Base-by-base conservation (phyloP, 1,140 invertebrate species). In the Caligus rogercresseyi region DNA sequence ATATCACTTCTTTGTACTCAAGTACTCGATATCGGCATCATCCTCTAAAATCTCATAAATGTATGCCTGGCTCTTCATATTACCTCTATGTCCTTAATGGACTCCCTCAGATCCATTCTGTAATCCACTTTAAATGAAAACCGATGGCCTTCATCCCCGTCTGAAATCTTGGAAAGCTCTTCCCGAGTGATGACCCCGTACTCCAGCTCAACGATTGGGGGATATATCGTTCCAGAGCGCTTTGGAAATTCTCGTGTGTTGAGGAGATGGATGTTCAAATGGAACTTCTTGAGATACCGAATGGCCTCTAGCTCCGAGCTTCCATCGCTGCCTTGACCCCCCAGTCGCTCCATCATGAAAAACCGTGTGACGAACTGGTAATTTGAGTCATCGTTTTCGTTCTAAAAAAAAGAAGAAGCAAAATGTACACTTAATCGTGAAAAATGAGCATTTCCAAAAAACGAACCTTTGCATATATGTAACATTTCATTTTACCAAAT, bases 81-180 rank as follows among this genome's bases (percentile, higher is more conserved):
- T 72, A 79, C 78, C 68, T 78, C 73, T 56, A 78, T 74, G 57
- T 77, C 72, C 66, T 75, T 72, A 25, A 73, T 67, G 25, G 77
- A 72, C 61, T 66, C 65, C 14, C 69, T 74, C 43, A 74, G 70
- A 43, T 73, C 72, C 71, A 81, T 75, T 52, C 71, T 69, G 71
- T 81, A 85, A 23, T 70, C 73, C 1, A 82, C 76, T 66, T 72
- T 71, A 66, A 83, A 83, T 25, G 74, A 70, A 53, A 83, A 69
- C 62, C 74, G 67, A 19, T 80, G 24, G 24, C 23, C 68, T 66
- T 73, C 68, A 1, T 66, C 65, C n/a, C n/a, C 31, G 7, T 11
- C 7, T 11, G 7, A 11, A n/a, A 11, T 43, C n/a, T 43, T 43
- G 26, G 70, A 61, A 21, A 79, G 73, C 53, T 79, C 70, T 65